Percentiles rank a stretch among this genome's conserved stretches.
These are phyloP conservation scores for Amblyjoppa fuscipennis DNA, from an alignment of 2,888 invertebrate species.

Conservation along the genomic window DNA sequence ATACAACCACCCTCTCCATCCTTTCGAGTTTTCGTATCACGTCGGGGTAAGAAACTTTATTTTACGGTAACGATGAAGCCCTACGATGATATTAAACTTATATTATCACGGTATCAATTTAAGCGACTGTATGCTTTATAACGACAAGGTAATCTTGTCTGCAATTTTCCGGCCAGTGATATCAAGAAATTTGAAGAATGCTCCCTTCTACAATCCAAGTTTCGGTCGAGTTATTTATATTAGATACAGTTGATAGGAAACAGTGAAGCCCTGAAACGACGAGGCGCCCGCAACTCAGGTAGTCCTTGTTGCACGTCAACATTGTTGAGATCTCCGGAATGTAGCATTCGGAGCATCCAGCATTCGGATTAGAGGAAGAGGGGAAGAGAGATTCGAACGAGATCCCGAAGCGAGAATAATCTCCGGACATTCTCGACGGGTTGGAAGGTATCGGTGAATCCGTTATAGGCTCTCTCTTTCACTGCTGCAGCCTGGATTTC, in stretches of 20 bases:
- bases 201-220: conserved; percentile 3
- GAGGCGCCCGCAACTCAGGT: conserved; percentile 13
- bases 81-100: not conserved
- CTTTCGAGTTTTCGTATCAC: not conserved
- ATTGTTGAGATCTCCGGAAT: conserved; percentile 62
- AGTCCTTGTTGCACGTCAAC: conserved; percentile 54
- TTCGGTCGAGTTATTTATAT: conserved; percentile 43
- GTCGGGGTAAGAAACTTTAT: not conserved
- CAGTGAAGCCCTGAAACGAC: not conserved
- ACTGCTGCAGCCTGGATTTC: not conserved
- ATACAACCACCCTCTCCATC: not conserved
- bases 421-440: conserved; percentile 16
- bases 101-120: too few species aligned
- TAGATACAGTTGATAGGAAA: conserved; percentile 26
- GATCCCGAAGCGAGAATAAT: conserved; percentile 53
- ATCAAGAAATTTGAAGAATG: conserved; percentile 13
- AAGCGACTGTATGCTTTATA: not conserved
- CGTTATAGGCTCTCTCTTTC: conserved; percentile 8
- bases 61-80: not conserved
- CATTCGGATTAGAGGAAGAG: conserved; percentile 42
- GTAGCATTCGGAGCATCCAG: conserved; percentile 45
- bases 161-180: conserved; percentile 28
- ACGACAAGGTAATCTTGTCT: conserved; percentile 17
- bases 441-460: conserved; percentile 30
- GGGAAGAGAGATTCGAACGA: conserved; percentile 54